Evolutionary conservation across 2,113 vertebrate species (phyloP).

Genomic region (Hylia prasina): DNA sequence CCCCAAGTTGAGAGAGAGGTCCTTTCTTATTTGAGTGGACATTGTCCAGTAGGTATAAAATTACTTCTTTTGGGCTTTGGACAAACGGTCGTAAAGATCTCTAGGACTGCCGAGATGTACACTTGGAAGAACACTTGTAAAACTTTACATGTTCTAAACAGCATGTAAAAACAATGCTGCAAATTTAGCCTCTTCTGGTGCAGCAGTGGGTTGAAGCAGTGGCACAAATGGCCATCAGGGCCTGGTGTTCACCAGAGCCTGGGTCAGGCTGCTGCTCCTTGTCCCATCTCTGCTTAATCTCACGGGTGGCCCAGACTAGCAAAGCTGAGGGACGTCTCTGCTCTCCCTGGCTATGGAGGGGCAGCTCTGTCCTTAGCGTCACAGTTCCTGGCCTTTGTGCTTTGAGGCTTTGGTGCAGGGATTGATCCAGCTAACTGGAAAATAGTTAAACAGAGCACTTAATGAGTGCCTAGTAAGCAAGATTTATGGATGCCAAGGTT

Average conservation of each 20-base stretch:
- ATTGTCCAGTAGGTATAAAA: not conserved
- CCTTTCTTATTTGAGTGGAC: not conserved
- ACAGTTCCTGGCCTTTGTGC: not conserved
- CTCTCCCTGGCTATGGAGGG: not conserved
- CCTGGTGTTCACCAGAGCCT: not conserved
- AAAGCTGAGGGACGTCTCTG: not conserved
- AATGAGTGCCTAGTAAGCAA: not conserved
- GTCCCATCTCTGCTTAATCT: not conserved
- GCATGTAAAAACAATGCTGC: accelerated
- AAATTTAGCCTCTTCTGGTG: not conserved
- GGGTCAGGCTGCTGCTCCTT: not conserved
- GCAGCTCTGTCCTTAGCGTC: not conserved
- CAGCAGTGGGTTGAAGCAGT: not conserved
- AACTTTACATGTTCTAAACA: not conserved
- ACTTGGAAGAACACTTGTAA: not conserved
- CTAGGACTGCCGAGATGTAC: not conserved
- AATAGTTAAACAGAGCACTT: not conserved
- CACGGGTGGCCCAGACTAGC: not conserved
- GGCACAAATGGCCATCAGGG: not conserved
- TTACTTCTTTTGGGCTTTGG: not conserved
- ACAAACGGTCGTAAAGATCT: not conserved
- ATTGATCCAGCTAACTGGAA: not conserved
- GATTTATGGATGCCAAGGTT: not conserved
- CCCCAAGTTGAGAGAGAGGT: not conserved
- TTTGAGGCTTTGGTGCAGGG: not conserved